phyloP scores from a whole-genome alignment of 2,113 vertebrate species.

The Gobius niger region DNA sequence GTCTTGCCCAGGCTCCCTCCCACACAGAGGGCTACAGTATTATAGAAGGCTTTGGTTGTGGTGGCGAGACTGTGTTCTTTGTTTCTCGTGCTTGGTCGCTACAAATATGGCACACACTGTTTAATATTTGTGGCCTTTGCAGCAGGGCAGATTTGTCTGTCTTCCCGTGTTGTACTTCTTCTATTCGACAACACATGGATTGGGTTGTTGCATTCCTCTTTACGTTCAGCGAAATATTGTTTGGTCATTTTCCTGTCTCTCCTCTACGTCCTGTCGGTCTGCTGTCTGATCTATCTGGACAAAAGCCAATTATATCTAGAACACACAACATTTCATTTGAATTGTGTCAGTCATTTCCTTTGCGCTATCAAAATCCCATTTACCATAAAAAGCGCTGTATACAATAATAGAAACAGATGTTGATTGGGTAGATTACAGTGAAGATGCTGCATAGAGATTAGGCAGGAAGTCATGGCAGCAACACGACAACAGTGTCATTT shows the following conservation, averaged over 20 bases:
- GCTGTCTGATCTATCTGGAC: neutral
- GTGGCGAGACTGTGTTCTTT: conserved; percentile 61
- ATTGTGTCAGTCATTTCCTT: neutral
- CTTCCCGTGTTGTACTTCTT: too few relatives aligned
- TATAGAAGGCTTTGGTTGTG: conserved; percentile 55
- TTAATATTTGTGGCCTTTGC: neutral
- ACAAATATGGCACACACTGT: neutral
- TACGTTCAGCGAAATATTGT: neutral
- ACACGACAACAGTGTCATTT: too few relatives aligned
- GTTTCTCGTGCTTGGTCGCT: conserved; percentile 30
- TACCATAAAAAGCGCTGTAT: neutral
- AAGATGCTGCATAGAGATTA: too few relatives aligned
- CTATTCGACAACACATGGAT: too few relatives aligned
- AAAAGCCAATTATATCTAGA: neutral
- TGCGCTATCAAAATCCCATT: neutral
- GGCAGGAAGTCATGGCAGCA: too few relatives aligned
- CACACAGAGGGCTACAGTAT: conserved; percentile 71
- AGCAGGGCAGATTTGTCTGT: too few relatives aligned
- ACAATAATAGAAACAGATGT: too few relatives aligned
- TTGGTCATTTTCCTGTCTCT: neutral
- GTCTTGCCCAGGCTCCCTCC: conserved; percentile 62
- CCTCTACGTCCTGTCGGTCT: neutral
- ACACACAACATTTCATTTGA: neutral
- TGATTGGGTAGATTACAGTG: too few relatives aligned
- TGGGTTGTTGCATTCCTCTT: neutral